These are phyloP conservation scores for Chloebia gouldiae DNA, from an alignment of 2,113 vertebrate genomes.

Conservation along the genomic window DNA sequence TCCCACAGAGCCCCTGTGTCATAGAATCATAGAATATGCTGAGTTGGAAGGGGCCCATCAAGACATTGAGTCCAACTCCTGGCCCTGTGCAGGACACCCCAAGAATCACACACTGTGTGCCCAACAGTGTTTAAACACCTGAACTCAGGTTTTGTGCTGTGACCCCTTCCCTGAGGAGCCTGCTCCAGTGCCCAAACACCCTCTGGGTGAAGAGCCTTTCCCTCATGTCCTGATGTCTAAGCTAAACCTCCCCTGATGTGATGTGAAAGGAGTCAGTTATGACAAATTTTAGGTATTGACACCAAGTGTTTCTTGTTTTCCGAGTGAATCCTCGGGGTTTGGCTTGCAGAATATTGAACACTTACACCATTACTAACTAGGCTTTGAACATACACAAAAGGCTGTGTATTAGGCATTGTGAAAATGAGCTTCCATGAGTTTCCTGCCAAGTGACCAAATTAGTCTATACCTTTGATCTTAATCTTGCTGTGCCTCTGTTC, in stretches of 20 bases:
- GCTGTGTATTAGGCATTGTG: not conserved
- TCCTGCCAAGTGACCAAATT: not conserved
- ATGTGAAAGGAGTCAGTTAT: not conserved
- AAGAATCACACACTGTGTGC: not conserved
- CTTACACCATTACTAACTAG: not conserved
- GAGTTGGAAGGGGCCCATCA: not conserved
- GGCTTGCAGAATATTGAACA: not conserved
- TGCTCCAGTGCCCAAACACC: not conserved
- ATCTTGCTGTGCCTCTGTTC: not conserved
- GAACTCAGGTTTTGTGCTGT: not conserved
- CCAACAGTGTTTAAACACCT: not conserved
- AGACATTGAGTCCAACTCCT: not conserved
- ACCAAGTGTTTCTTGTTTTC: not conserved
- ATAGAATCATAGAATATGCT: not conserved
- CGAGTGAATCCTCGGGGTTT: not conserved
- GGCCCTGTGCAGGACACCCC: not conserved
- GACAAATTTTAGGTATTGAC: not conserved
- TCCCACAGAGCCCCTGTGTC: not conserved
- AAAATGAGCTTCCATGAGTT: conserved; percentile 1
- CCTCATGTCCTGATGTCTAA: not conserved
- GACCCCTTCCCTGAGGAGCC: not conserved
- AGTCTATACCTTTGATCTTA: conserved; percentile 38
- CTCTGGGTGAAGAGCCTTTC: not conserved
- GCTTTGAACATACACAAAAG: conserved; percentile 15
- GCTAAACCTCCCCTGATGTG: not conserved